Evolutionary conservation across 2,113 vertebrate species (phyloP).

Genomic region (Catharus bicknelli): DNA sequence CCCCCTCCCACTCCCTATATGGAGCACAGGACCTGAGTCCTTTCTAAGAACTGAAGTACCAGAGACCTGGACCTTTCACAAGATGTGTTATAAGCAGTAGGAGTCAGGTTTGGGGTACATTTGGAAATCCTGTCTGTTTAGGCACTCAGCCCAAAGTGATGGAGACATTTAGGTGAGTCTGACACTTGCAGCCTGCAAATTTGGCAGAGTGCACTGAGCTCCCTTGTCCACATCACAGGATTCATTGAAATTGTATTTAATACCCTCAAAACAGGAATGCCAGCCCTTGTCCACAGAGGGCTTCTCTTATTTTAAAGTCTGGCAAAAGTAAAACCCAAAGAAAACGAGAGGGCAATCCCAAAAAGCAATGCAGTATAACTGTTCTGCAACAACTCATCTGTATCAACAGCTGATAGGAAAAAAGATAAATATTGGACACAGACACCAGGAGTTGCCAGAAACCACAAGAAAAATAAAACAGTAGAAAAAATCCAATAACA

Average conservation of each 20-base stretch:
- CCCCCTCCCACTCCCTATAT: background rate
- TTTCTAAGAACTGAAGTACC: background rate
- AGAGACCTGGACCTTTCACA: background rate
- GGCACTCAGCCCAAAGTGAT: background rate
- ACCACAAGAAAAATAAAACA: too few relatives aligned
- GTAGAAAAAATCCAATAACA: background rate
- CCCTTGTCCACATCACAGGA: background rate
- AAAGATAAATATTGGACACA: background rate
- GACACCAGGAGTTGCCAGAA: background rate
- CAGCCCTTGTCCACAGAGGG: background rate
- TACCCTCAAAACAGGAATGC: background rate
- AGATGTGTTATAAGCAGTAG: background rate
- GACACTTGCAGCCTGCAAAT: background rate
- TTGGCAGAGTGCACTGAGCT: background rate
- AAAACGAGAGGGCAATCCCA: background rate
- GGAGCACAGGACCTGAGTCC: background rate
- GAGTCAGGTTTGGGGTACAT: background rate
- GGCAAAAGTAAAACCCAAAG: background rate
- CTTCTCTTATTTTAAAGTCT: background rate
- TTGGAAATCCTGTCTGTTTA: background rate
- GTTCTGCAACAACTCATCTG: background rate
- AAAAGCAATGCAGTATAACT: background rate
- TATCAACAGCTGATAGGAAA: background rate
- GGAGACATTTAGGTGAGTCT: background rate
- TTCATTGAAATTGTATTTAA: background rate